Base-by-base conservation (phyloP, 2,888 invertebrate species). In the Calephelis perditalis region DNA sequence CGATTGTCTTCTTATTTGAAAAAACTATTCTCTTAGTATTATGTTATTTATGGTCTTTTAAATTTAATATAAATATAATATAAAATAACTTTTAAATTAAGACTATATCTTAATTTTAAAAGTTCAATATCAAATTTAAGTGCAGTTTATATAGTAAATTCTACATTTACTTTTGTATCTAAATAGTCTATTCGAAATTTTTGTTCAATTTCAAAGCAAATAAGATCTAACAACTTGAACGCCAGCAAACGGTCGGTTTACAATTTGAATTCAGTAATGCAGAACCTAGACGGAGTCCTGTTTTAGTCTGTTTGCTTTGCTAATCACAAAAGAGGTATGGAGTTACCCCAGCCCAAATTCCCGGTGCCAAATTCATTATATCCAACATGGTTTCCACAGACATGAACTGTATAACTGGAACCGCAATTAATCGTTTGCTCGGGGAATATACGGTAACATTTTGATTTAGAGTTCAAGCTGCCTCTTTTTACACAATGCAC, bases 341-440 rank as follows among this genome's bases (percentile, higher is more conserved):
- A 49, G 26, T 49, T 49, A 26, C 49, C 37, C 70, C 49, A 10
- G 69, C 71, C 68, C 66, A 74, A 81, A 80, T 79, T 73, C 72
- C 70, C 76, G 71, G 77, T 73, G 71, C 76, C 75, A 75, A 82
- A 82, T 87, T 86, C 80, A 86, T 86, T 86, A 80, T 85, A 83
- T 76, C 77, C 77, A 80, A 84, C 82, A 81, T 75, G 80, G 81
- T 82, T 81, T 81, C 78, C 82, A 71, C 75, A 75, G 78, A 74
- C 76, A 76, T 77, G 75, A 77, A 79, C 79, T 79, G 78, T 83
- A 79, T 82, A 81, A 80, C 81, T 72, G 79, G 75, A 71, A 72
- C 82, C 82, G 84, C 86, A 89, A 88, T 89, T 87, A 88, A 88
- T 88, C 87, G 85, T 88, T 87, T 76, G 73, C 74, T 76, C 72